phyloP scores from a whole-genome alignment of 2,113 vertebrate genomes.

The Polypterus senegalus region DNA sequence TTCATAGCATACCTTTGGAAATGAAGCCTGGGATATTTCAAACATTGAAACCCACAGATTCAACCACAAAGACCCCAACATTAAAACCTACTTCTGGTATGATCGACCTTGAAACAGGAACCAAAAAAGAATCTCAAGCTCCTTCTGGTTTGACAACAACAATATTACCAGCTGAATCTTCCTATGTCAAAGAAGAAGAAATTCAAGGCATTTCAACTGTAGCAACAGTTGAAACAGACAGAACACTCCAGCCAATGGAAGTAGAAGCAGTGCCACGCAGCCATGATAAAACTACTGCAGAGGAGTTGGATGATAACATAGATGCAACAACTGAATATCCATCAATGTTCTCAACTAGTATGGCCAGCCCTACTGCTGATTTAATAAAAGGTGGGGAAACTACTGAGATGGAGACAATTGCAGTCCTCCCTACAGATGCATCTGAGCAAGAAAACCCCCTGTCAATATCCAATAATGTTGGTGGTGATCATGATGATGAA shows the following conservation, averaged over 20 bases:
- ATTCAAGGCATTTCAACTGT: too few relatives aligned
- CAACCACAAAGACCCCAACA: slow-evolving; percentile 4
- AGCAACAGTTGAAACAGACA: not conserved
- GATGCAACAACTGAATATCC: slow-evolving; percentile 22
- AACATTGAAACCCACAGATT: too few relatives aligned
- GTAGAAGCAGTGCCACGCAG: not conserved
- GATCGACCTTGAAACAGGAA: slow-evolving; percentile 15
- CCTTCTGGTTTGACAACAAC: not conserved
- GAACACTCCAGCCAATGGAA: not conserved
- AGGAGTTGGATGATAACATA: not conserved
- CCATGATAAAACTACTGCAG: not conserved
- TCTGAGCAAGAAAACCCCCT: too few relatives aligned
- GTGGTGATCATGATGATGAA: too few relatives aligned
- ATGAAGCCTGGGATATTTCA: too few relatives aligned
- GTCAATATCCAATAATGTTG: too few relatives aligned
- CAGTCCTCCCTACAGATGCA: not conserved
- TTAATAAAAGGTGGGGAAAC: too few relatives aligned
- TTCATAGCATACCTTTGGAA: too few relatives aligned
- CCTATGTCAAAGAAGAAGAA: too few relatives aligned
- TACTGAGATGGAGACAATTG: not conserved
- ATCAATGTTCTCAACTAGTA: slow-evolving; percentile 57
- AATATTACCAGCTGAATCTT: too few relatives aligned
- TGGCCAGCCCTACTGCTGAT: slow-evolving; percentile 33
- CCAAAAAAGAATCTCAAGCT: not conserved
- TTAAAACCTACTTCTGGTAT: slow-evolving; percentile 7